Percentiles rank a stretch among this genome's conserved stretches.
phyloP scores from a whole-genome alignment of 2,888 invertebrate genomes.

The Syrista parreyssii region DNA sequence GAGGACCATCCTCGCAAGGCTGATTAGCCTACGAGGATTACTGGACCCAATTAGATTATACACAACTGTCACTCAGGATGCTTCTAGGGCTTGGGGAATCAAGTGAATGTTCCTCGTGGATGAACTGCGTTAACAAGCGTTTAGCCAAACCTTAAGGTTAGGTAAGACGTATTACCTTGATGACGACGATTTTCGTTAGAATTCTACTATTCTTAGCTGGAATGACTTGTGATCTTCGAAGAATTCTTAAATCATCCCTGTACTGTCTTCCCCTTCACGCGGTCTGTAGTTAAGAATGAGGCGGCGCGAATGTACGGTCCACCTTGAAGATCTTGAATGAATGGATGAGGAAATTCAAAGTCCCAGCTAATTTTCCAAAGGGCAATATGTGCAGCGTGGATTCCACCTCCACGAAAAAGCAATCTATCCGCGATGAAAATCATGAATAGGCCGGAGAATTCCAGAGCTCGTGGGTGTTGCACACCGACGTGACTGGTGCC shows the following conservation, averaged over 20 bases:
- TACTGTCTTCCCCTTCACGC: not conserved
- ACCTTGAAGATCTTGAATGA: not conserved
- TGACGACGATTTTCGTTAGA: not conserved
- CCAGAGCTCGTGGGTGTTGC: not conserved
- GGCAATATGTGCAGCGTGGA: not conserved
- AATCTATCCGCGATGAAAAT: slow-evolving; percentile 22
- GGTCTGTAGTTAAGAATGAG: not conserved
- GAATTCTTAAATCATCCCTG: not conserved
- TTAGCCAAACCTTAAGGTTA: not conserved
- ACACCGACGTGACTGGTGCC: slow-evolving; percentile 6
- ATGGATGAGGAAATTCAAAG: not conserved
- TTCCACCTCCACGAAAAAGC: slow-evolving; percentile 6
- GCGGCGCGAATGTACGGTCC: not conserved
- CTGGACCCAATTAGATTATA: slow-evolving; percentile 5
- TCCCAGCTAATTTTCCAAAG: not conserved
- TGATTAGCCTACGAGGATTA: not conserved
- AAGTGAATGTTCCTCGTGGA: not conserved
- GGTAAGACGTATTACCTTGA: not conserved
- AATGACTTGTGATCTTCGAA: not conserved
- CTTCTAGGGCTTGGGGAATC: not conserved
- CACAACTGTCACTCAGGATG: not conserved
- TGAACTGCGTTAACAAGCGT: not conserved
- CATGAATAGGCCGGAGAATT: slow-evolving; percentile 15
- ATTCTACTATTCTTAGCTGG: not conserved
- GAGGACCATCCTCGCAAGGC: not conserved